A percentile compares a stretch with the other conserved stretches of the same genome.
Evolutionary conservation across 2,888 invertebrate genomes (phyloP).

Genomic region (Tholera decimalis): DNA sequence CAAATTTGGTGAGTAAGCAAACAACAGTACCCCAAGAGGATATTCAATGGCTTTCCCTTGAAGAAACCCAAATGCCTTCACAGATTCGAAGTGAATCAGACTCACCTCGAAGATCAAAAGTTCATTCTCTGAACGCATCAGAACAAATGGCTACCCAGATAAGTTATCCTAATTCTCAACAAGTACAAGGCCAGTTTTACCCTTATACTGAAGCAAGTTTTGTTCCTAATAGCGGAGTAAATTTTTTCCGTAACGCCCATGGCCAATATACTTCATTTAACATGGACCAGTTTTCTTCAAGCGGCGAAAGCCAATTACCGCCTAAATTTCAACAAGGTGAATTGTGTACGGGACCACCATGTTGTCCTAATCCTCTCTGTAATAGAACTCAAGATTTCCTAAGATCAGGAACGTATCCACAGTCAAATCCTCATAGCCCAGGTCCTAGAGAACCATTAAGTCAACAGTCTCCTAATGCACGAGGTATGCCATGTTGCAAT

Average conservation of each 20-base stretch:
- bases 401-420: neutral
- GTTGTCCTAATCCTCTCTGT: conserved; percentile 31
- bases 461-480: neutral
- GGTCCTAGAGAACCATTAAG: neutral
- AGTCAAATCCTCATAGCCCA: neutral
- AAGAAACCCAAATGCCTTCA: conserved; percentile 27
- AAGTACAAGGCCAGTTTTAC: conserved; percentile 2
- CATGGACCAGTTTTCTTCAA: conserved; percentile 2
- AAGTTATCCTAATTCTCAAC: neutral
- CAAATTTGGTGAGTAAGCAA: conserved; percentile 2
- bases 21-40: conserved; percentile 8
- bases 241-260: neutral
- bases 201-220: conserved; percentile 10
- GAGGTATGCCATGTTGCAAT: neutral
- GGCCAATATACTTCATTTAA: neutral
- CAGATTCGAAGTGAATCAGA: conserved; percentile 26
- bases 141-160: neutral
- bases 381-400: neutral
- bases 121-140: neutral
- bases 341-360: conserved; percentile 1
- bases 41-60: conserved; percentile 46
- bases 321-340: neutral
- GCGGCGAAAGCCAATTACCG: neutral
- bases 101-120: neutral
- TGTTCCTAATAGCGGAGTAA: neutral